phyloP scores from a whole-genome alignment of 2,888 invertebrate genomes.

The Cryptocheilus praepositus region DNA sequence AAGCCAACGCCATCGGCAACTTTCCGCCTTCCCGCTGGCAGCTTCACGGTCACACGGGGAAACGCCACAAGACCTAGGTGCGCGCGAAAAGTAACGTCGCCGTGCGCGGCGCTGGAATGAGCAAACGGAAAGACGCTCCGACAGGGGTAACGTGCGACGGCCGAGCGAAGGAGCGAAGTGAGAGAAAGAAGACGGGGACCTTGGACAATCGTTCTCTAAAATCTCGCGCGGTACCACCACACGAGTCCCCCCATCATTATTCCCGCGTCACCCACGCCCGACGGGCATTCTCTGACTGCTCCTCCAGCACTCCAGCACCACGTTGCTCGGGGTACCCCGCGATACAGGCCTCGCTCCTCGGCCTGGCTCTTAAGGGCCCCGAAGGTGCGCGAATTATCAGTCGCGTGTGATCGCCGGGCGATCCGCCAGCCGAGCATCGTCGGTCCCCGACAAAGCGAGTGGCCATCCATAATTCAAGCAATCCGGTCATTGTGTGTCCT shows the following conservation, averaged over 20 bases:
- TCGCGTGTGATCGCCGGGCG: constrained; percentile 65
- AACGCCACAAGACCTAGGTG: background rate
- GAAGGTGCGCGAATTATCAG: constrained; percentile 62
- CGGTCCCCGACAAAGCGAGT: constrained; percentile 64
- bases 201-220: constrained; percentile 54
- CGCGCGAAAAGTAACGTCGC: constrained; percentile 4
- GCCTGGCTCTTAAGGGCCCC: constrained; percentile 34
- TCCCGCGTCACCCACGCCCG: constrained; percentile 55
- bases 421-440: constrained; percentile 41
- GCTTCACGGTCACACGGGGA: constrained; percentile 10
- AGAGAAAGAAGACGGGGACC: constrained; percentile 16
- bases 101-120: background rate
- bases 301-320: no score
- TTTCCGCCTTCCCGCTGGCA: constrained; percentile 4
- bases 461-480: constrained; percentile 72
- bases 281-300: constrained; percentile 19
- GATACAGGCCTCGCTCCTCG: background rate
- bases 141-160: background rate
- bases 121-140: background rate
- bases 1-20: constrained; percentile 35
- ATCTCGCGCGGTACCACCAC: constrained; percentile 44
- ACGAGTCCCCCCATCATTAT: constrained; percentile 45
- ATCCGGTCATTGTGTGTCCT: constrained; percentile 64
- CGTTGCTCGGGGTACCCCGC: background rate
- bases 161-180: constrained; percentile 11